Base-by-base conservation (phyloP, 2,888 invertebrate genomes). In the Venustoraphidia nigricollis region DNA sequence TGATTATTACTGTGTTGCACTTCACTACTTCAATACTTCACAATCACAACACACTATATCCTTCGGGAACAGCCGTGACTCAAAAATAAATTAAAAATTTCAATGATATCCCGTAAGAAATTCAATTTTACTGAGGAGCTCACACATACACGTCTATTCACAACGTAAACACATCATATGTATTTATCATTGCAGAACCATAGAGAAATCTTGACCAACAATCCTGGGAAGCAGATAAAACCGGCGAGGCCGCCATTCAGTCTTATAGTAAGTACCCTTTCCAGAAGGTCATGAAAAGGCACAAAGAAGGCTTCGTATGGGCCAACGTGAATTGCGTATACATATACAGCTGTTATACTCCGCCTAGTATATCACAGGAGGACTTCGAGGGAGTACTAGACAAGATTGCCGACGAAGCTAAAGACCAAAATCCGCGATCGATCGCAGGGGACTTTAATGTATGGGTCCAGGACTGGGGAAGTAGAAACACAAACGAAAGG, bases 211-310 rank as follows among this genome's bases (percentile, higher is more conserved):
- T 36, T 13, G 11, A n/a, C n/a, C n/a, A n/a, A n/a, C n/a, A n/a
- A n/a, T 54, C 52, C 54, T 45, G 54, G 54, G 45, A 51, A 53
- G 41, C 43, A 48, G 53, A 48, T 50, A 52, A 52, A 54, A 54
- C 54, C 54, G 55, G 53, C 55, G 54, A 55, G 54, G 55, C 53
- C 53, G 49, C 44, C 44, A 40, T 35, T 43, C 46, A 46, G 44
- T 11, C 45, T 39, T 46, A 41, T 13, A 41, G 46, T 44, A 51
- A 39, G 50, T 50, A 44, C 35, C 42, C 39, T 48, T 34, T 48
- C 52, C 37, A 52, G n/a, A n/a, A n/a, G n/a, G n/a, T n/a, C n/a
- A n/a, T n/a, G n/a, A n/a, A n/a, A n/a, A n/a, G n/a, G n/a, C n/a
- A n/a, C n/a, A n/a, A 11, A 9, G 10, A 34, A 10, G 51, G 52